Percentiles rank a stretch among this genome's conserved stretches.
Conservation (phyloP, 2,113 vertebrate species). For the Austrofundulus limnaeus region DNA sequence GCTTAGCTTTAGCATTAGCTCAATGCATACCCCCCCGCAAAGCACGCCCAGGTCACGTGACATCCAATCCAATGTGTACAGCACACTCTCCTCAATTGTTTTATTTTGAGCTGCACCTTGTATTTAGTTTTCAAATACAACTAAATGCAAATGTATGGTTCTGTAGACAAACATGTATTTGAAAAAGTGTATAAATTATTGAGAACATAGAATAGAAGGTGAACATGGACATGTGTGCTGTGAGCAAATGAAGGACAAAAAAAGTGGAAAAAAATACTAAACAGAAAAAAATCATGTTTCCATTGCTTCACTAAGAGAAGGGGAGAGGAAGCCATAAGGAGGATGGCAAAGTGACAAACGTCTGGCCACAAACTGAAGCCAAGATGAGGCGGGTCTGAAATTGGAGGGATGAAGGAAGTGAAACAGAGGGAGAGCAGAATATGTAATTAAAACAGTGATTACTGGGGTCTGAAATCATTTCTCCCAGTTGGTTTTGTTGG, state of each 20-base stretch:
- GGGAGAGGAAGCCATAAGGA: conserved; percentile 63
- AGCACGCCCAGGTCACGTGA: no score
- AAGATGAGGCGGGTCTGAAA: conserved; percentile 51
- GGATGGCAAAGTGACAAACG: conserved; percentile 72
- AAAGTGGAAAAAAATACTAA: conserved; percentile 54
- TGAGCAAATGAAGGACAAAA: conserved; percentile 14
- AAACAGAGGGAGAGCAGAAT: conserved; percentile 39
- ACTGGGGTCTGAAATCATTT: conserved; percentile 64
- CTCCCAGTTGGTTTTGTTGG: conserved; percentile 60
- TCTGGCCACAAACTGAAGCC: conserved; percentile 65
- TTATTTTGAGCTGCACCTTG: not conserved
- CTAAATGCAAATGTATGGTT: not conserved
- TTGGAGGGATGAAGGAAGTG: conserved; percentile 28
- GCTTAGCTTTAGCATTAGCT: no score
- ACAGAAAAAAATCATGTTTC: conserved; percentile 61
- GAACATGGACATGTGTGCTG: conserved; percentile 1
- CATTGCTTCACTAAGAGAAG: conserved; percentile 65
- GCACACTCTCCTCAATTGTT: not conserved
- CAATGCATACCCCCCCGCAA: no score
- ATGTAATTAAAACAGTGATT: conserved; percentile 69
- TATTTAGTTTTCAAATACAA: not conserved
- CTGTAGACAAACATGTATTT: conserved; percentile 3
- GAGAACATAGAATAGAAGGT: no score
- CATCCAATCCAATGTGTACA: no score
- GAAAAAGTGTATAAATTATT: no score